Conservation (phyloP, 2,797 vertebrate genomes). For the Thaleichthys pacificus region DNA sequence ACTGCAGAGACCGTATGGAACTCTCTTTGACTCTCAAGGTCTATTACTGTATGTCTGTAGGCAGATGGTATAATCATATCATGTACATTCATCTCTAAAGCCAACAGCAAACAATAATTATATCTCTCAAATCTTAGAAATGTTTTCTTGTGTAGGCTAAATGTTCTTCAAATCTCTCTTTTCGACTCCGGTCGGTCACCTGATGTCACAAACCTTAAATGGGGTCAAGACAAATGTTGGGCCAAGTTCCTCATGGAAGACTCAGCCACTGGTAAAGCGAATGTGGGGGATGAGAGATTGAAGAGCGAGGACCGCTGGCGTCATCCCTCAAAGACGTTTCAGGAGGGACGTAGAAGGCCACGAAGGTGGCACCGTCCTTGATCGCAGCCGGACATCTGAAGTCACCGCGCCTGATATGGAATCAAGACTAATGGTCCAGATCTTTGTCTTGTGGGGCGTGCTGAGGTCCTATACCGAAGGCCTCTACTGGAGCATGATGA, state of each 20-base stretch:
- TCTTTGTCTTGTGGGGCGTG: slow-evolving; percentile 38
- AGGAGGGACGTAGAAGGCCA: slow-evolving; percentile 33
- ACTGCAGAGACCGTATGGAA: background rate
- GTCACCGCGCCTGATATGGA: slow-evolving; percentile 42
- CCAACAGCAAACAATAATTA: background rate
- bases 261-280: slow-evolving; percentile 24
- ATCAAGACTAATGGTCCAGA: slow-evolving; percentile 57
- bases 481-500: slow-evolving; percentile 34
- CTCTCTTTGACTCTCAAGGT: background rate
- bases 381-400: slow-evolving; percentile 36
- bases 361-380: slow-evolving; percentile 45
- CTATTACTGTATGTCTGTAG: background rate
- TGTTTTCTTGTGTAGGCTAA: background rate
- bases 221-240: slow-evolving; percentile 25
- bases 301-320: slow-evolving; percentile 9
- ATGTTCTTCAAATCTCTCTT: background rate
- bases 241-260: slow-evolving; percentile 22
- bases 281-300: slow-evolving; percentile 37
- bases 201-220: slow-evolving; percentile 21
- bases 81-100: background rate
- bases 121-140: background rate
- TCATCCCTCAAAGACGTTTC: slow-evolving; percentile 35
- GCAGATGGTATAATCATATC: no score
- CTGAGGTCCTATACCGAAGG: slow-evolving; percentile 30
- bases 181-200: background rate